Evolutionary conservation across 2,113 vertebrate genomes (phyloP).

Genomic region (Eira barbara): DNA sequence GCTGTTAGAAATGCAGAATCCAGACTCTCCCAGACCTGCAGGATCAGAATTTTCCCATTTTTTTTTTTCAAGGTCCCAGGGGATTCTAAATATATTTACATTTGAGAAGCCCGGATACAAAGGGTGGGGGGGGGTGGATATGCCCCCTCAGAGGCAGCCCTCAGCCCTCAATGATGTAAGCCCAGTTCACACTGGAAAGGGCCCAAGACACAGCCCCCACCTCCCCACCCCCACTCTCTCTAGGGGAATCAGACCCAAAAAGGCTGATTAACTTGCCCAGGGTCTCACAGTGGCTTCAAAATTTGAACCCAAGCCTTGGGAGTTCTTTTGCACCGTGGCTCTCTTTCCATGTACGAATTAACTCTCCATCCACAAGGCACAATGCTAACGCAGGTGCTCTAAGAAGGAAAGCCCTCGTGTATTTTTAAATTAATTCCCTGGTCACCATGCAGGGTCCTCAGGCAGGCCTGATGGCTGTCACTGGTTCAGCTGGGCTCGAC

Average conservation of each 20-base stretch:
- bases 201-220: neutral
- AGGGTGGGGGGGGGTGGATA: neutral
- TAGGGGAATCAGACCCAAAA: neutral
- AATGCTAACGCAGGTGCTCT: neutral
- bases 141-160: neutral
- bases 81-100: neutral
- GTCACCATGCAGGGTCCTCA: neutral
- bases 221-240: neutral
- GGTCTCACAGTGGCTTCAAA: rapidly evolving
- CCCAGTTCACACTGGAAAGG: neutral
- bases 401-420: neutral
- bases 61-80: neutral
- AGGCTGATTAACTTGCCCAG: neutral
- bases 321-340: neutral
- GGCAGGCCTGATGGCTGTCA: neutral
- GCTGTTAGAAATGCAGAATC: neutral
- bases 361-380: neutral
- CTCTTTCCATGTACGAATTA: neutral
- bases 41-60: neutral
- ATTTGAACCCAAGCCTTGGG: neutral
- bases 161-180: neutral
- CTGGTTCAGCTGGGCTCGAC: neutral
- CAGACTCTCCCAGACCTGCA: neutral
- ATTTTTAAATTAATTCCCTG: neutral
- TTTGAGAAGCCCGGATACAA: neutral